These are phyloP conservation scores for Uromys caudimaculatus DNA, from an alignment of 2,797 vertebrate species.

Conservation along the genomic window DNA sequence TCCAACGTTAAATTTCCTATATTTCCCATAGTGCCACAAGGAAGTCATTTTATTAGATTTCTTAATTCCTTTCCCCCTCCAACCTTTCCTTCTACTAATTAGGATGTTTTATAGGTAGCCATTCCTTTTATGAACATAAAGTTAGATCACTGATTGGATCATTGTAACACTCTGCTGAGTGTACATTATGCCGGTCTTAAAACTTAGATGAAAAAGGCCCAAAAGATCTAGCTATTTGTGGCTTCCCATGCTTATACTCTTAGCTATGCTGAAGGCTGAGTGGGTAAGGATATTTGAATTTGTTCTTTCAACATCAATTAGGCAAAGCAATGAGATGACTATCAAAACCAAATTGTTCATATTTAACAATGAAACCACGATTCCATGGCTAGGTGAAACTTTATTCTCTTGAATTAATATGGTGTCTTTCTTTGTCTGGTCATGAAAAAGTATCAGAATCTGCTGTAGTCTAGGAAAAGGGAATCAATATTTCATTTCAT, in stretches of 20 bases:
- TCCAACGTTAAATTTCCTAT: neutral
- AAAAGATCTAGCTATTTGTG: neutral
- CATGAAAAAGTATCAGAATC: neutral
- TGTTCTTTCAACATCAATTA: no score
- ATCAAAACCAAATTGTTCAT: neutral
- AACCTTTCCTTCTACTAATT: neutral
- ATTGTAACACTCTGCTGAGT: neutral
- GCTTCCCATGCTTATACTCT: neutral
- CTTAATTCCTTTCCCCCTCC: neutral
- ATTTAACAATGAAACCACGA: neutral
- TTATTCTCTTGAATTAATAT: neutral
- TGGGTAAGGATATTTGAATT: neutral
- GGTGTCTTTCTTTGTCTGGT: neutral
- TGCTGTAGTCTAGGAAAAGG: neutral
- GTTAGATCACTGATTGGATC: neutral
- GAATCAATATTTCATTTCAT: neutral
- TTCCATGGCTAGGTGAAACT: neutral
- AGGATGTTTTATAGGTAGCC: neutral
- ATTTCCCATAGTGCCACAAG: rapidly evolving
- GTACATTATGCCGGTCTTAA: neutral
- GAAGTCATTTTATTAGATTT: neutral
- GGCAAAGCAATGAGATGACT: neutral
- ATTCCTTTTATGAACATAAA: neutral
- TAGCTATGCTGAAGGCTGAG: neutral
- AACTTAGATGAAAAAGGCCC: neutral